Conservation (phyloP, 2,113 vertebrate species). For the Pseudopodoces humilis region DNA sequence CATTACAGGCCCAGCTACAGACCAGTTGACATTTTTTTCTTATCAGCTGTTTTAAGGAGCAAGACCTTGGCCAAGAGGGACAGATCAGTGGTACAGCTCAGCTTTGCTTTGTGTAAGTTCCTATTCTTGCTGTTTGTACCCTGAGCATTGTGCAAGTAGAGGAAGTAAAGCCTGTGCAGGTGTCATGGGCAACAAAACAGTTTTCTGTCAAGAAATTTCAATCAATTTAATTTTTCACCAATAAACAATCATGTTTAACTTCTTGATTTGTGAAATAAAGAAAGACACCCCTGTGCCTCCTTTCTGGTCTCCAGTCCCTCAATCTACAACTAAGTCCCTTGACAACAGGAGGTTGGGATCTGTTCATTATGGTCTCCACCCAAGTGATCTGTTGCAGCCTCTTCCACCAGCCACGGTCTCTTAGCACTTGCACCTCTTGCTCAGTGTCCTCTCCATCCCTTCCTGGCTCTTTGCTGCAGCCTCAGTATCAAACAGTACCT, state of each 20-base stretch:
- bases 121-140: neutral
- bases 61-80: neutral
- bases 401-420: neutral
- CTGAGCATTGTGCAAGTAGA: neutral
- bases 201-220: neutral
- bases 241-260: neutral
- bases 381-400: fast-evolving
- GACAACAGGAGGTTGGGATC: neutral
- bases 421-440: neutral
- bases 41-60: neutral
- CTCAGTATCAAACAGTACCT: too few relatives aligned
- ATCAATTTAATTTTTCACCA: neutral
- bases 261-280: neutral
- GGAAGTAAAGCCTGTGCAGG: neutral
- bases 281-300: neutral
- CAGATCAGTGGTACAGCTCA: neutral
- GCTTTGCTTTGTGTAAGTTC: neutral
- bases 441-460: neutral
- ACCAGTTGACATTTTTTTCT: neutral
- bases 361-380: neutral
- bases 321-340: neutral
- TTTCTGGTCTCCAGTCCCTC: neutral
- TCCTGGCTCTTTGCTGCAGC: neutral
- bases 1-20: neutral
- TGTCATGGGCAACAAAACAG: neutral